Evolutionary conservation across 2,113 vertebrate species (phyloP), one percentile per base, ranked within the genome.

Genomic region (Syngnathus floridae): DNA sequence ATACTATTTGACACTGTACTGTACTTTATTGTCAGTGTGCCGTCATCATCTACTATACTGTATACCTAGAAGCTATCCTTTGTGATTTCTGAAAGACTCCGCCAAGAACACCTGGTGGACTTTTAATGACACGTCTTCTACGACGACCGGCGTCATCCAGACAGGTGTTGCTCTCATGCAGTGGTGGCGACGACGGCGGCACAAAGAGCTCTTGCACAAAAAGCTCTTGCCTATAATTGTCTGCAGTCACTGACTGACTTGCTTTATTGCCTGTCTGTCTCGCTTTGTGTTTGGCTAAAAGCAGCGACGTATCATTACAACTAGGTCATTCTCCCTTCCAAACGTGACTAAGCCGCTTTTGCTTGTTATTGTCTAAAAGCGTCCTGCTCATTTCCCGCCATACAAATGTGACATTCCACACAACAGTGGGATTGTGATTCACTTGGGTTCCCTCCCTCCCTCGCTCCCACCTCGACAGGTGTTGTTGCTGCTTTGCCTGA

Each of bases 161-260:
- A 45, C 43, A 77, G 77, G 79, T 75, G 76, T 81, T 19, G 10
- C 19, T 35, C 58, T 46, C 46, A 51, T 71, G n/a, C 52, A 66
- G 64, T 69, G 26, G 26, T 26, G 26, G 26, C 26, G 22, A 2
- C 22, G n/a, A n/a, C n/a, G 26, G 70, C 72, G 80, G 71, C 72
- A 74, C 70, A 73, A 74, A 69, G 65, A 78, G 7, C 22, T 63
- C 26, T 59, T 37, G 10, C 26, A 35, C 14, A 58, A 26, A 26
- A 26, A 26, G 22, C 22, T 26, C 71, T 81, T 54, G 69, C 80
- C 82, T 83, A 60, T 83, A 83, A 83, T 85, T 68, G 75, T 68
- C 71, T 59, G 22, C 22, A 26, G 22, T 26, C 52, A 19, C 38
- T 19, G 37, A 64, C 72, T 79, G 77, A 78, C 71, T 81, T 78